Evolutionary conservation across 1,140 invertebrate genomes (phyloP).

Genomic region (Papilio machaon): DNA sequence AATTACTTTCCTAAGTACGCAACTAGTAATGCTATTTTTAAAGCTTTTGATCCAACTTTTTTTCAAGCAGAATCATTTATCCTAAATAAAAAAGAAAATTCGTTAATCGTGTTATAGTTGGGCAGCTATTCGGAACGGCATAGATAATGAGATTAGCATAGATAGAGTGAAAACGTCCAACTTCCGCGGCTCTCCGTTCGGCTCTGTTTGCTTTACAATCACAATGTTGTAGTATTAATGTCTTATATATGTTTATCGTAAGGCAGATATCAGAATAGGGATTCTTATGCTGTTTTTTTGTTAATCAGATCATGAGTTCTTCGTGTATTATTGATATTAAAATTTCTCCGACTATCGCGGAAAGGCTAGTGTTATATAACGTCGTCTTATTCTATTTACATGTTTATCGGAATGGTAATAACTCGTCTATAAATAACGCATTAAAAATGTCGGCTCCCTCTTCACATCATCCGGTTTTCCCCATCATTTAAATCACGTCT

Average conservation of each 20-base stretch:
- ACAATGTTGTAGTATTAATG: neutral
- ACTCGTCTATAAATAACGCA: slow-evolving; percentile 4
- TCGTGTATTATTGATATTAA: too few species aligned
- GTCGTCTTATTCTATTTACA: neutral
- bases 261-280: neutral
- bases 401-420: neutral
- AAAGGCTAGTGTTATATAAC: neutral
- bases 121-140: slow-evolving; percentile 23
- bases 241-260: neutral
- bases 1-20: too few species aligned
- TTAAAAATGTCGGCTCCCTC: slow-evolving; percentile 6
- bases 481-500: slow-evolving; percentile 12
- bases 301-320: too few species aligned
- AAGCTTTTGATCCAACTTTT: neutral
- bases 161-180: slow-evolving; percentile 47
- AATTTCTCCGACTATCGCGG: neutral
- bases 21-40: too few species aligned
- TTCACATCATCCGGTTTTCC: slow-evolving; percentile 10
- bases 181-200: slow-evolving; percentile 53
- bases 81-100: slow-evolving; percentile 35
- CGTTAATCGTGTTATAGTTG: slow-evolving; percentile 24
- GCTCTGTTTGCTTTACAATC: slow-evolving; percentile 51
- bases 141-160: slow-evolving; percentile 47
- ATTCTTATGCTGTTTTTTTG: too few species aligned
- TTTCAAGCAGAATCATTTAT: neutral